Evolutionary conservation across 2,113 vertebrate genomes (phyloP), one percentile per base, ranked within the genome.

Genomic region (Cryptomyrus ogoouensis): DNA sequence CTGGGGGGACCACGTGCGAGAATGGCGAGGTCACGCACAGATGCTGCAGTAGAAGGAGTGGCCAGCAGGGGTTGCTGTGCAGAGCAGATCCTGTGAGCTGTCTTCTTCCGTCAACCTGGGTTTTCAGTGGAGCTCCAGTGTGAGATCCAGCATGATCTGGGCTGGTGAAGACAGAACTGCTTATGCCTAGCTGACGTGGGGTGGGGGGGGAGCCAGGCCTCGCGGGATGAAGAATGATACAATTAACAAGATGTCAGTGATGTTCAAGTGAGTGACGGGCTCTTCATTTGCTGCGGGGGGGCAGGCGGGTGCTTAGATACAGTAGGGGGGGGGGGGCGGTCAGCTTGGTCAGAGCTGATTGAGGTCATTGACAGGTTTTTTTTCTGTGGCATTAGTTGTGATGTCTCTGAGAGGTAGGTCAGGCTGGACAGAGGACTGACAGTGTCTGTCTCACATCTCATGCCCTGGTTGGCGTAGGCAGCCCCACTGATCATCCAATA

Each of bases 201-300:
- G 9, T 10, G 44, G 88, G 74, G 87, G 83, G 39, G 39, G 87
- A 88, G 62, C 53, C 74, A 39, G 58, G 42, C 31, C 83, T 88
- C 88, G n/a, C 47, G 56, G 87, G 87, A 93, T 91, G 90, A 91
- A 90, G 90, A 93, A 92, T 90, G 58, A 91, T 88, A 88, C 89
- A 89, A 92, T 93, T 91, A 92, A 90, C 90, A 62, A 88, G 89
- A 90, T 44, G 84, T 87, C 89, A 53, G 53, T 86, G 56, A 87
- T 56, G 90, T 47, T 87, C 89, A 46, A 44, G 85, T 90, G 89
- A 83, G 47, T 58, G 90, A 93, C 91, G 44, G 89, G 2, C 88
- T 88, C n/a, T 77, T 42, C 77, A 74, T 89, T 21, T 89, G 85
- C 46, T 50, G 86, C 53, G 10, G 27, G 86, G 86, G 50, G 39